Conservation (phyloP, 2,797 vertebrate species). For the Falco berigora region DNA sequence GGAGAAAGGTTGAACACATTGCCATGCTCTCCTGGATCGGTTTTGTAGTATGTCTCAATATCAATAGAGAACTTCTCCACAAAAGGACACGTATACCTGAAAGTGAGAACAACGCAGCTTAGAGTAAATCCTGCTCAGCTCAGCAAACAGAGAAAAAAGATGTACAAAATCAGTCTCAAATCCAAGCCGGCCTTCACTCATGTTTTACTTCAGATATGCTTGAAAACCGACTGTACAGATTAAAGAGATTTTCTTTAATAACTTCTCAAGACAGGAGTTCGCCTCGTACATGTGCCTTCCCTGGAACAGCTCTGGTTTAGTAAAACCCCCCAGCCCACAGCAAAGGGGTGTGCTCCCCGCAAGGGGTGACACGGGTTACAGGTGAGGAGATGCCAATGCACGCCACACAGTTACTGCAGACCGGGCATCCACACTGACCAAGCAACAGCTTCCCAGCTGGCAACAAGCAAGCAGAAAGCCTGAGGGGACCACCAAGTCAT, state of each 20-base stretch:
- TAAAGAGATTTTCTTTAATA: neutral
- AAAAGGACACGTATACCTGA: constrained; percentile 96
- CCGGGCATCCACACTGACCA: neutral
- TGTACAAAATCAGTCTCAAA: neutral
- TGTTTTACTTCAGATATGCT: neutral
- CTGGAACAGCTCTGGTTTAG: neutral
- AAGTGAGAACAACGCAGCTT: neutral
- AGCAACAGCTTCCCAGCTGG: neutral
- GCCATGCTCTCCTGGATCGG: constrained; percentile 85
- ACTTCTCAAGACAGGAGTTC: neutral
- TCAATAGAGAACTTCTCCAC: constrained; percentile 99
- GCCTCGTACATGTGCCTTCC: neutral
- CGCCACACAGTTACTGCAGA: no score
- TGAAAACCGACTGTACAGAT: neutral
- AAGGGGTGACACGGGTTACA: neutral
- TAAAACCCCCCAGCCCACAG: neutral
- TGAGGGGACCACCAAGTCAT: neutral
- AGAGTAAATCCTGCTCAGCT: neutral
- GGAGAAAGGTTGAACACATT: constrained; percentile 92
- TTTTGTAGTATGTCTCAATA: constrained; percentile 96
- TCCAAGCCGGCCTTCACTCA: neutral
- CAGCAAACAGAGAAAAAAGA: neutral
- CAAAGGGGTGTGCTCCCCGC: neutral
- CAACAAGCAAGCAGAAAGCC: neutral
- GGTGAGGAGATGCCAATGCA: neutral